Evolutionary conservation across 2,888 invertebrate genomes (phyloP).

Genomic region (Melolontha melolontha): DNA sequence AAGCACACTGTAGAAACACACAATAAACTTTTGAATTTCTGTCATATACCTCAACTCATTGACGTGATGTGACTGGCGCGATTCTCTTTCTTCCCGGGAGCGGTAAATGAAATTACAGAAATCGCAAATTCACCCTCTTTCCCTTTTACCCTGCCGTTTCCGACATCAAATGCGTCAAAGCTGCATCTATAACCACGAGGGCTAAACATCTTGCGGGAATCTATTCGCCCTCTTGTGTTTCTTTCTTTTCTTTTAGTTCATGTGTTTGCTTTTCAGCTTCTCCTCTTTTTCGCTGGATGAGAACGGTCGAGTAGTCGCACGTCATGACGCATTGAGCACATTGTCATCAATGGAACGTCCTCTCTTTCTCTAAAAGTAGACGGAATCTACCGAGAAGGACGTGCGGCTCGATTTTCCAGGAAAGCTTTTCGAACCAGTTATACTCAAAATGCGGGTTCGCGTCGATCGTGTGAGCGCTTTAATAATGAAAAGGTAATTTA

Average conservation of each 20-base stretch:
- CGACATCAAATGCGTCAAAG: slow-evolving; percentile 27
- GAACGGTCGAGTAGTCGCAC: slow-evolving; percentile 22
- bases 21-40: slow-evolving; percentile 20
- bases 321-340: slow-evolving; percentile 22
- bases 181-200: slow-evolving; percentile 35
- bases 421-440: background rate
- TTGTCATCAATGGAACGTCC: slow-evolving; percentile 10
- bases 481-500: slow-evolving; percentile 1
- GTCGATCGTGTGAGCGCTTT: slow-evolving; percentile 6
- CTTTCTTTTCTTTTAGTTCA: slow-evolving; percentile 15
- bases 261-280: slow-evolving; percentile 30
- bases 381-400: slow-evolving; percentile 2
- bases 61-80: slow-evolving; percentile 13
- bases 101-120: slow-evolving; percentile 38
- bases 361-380: slow-evolving; percentile 7
- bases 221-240: slow-evolving; percentile 20
- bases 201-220: slow-evolving; percentile 33
- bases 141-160: slow-evolving; percentile 22
- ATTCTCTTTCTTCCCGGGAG: slow-evolving; percentile 13
- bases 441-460: slow-evolving; percentile 1
- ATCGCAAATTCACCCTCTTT: slow-evolving; percentile 47
- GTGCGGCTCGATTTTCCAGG: slow-evolving; percentile 12
- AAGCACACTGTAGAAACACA: background rate
- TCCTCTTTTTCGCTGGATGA: slow-evolving; percentile 19
- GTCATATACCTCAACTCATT: slow-evolving; percentile 3